Percentiles rank a stretch among this genome's conserved stretches.
Evolutionary conservation across 2,797 vertebrate species (phyloP).

Genomic region (Leucoraja ocellata): DNA sequence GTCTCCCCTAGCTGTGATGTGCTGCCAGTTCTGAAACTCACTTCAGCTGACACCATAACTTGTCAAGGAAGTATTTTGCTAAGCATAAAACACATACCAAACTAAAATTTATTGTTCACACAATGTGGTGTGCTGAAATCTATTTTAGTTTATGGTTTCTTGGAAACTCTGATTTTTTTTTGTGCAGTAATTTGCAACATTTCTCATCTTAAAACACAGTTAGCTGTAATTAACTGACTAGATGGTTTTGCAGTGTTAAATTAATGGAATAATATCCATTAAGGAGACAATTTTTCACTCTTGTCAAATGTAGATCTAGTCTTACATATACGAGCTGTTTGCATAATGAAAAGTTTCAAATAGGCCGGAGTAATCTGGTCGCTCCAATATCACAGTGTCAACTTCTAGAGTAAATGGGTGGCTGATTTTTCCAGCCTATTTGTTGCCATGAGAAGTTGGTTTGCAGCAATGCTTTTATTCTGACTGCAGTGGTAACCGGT

Average conservation of each 20-base stretch:
- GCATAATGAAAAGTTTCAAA: background rate
- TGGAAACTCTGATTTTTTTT: background rate
- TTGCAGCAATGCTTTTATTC: background rate
- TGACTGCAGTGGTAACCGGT: background rate
- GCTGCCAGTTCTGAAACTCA: constrained; percentile 23
- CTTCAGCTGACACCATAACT: constrained; percentile 28
- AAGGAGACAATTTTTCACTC: background rate
- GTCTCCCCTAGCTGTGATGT: constrained; percentile 17
- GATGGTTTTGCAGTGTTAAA: background rate
- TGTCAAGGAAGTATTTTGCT: background rate
- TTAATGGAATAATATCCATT: background rate
- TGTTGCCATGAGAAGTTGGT: background rate
- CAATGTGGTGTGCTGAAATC: constrained; percentile 4
- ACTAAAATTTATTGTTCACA: background rate
- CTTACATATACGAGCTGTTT: background rate
- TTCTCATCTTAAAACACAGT: background rate
- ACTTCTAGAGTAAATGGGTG: background rate
- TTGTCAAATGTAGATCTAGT: background rate
- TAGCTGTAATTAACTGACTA: background rate
- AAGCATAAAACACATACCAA: constrained; percentile 20
- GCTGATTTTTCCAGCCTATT: background rate
- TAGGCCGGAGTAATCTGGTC: background rate
- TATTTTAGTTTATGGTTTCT: constrained; percentile 28
- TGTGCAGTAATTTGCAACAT: background rate
- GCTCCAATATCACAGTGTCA: background rate